Evolutionary conservation across 2,797 vertebrate species (phyloP).

Genomic region (Sandelia bainsii): DNA sequence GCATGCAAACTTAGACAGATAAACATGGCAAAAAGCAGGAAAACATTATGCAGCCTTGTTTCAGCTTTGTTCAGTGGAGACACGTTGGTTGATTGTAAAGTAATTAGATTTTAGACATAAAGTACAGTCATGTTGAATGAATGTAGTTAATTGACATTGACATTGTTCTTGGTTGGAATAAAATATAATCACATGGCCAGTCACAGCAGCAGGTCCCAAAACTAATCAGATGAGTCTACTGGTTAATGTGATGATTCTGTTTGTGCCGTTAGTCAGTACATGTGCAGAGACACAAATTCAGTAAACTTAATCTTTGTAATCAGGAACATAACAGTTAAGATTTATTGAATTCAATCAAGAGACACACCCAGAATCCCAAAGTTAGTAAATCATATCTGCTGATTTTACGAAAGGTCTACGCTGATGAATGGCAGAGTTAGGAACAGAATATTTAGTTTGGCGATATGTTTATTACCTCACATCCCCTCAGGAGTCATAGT

Average conservation of each 20-base stretch:
- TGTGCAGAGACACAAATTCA: slow-evolving; percentile 4
- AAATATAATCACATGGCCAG: neutral
- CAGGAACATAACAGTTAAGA: slow-evolving; percentile 17
- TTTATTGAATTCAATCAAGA: slow-evolving; percentile 21
- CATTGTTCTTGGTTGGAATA: neutral
- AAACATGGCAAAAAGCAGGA: neutral
- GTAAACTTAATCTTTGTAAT: slow-evolving; percentile 8
- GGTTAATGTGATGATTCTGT: neutral
- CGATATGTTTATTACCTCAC: neutral
- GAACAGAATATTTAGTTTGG: neutral
- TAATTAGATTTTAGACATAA: too few species aligned
- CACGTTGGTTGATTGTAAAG: neutral
- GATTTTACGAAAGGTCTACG: slow-evolving; percentile 4
- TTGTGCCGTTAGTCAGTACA: neutral
- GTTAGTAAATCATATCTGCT: slow-evolving; percentile 22
- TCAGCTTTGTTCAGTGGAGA: too few species aligned
- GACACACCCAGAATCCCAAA: slow-evolving; percentile 13
- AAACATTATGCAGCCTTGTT: neutral
- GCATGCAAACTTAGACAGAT: neutral
- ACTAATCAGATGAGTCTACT: neutral
- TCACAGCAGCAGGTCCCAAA: neutral
- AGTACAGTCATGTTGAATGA: neutral
- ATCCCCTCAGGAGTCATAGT: neutral
- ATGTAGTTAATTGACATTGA: neutral
- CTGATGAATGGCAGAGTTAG: neutral